Conservation (phyloP, 2,888 invertebrate species). For the Molorchus minor region DNA sequence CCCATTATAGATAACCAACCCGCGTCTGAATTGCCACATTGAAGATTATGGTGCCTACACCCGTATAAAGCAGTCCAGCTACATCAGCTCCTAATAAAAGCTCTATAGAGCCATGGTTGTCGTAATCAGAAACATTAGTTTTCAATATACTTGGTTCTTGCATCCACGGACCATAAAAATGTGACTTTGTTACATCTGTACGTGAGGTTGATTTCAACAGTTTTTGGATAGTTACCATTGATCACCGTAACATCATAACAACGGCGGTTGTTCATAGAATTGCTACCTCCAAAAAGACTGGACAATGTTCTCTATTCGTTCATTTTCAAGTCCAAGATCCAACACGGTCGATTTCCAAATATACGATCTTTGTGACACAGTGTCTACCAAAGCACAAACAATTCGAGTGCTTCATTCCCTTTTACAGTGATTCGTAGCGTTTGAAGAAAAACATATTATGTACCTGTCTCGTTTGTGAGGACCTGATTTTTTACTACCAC, state of each 20-base stretch:
- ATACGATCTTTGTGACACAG: slow-evolving; percentile 5
- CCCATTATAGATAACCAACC: not conserved
- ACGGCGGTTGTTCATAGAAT: not conserved
- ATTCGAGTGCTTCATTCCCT: not conserved
- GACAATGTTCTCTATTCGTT: slow-evolving; percentile 11
- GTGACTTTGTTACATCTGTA: not conserved
- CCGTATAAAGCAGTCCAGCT: too few species aligned
- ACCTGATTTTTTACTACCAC: not conserved
- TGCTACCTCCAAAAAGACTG: slow-evolving; percentile 19
- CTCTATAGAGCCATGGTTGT: too few species aligned
- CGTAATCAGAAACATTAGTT: too few species aligned
- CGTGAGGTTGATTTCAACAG: not conserved
- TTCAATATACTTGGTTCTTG: too few species aligned
- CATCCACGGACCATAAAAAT: too few species aligned
- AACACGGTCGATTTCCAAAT: slow-evolving; percentile 3
- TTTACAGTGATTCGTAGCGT: not conserved
- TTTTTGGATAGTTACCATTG: not conserved
- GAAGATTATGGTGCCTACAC: too few species aligned
- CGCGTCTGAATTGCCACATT: not conserved
- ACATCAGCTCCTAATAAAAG: too few species aligned
- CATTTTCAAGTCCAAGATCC: slow-evolving; percentile 1
- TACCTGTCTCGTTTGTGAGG: slow-evolving; percentile 4
- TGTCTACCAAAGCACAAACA: slow-evolving; percentile 13
- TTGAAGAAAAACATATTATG: slow-evolving; percentile 11
- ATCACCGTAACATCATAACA: slow-evolving; percentile 4